Percentiles rank a stretch among this genome's conserved stretches.
Evolutionary conservation across 2,113 vertebrate species (phyloP).

Genomic region (Elanus axillaris): DNA sequence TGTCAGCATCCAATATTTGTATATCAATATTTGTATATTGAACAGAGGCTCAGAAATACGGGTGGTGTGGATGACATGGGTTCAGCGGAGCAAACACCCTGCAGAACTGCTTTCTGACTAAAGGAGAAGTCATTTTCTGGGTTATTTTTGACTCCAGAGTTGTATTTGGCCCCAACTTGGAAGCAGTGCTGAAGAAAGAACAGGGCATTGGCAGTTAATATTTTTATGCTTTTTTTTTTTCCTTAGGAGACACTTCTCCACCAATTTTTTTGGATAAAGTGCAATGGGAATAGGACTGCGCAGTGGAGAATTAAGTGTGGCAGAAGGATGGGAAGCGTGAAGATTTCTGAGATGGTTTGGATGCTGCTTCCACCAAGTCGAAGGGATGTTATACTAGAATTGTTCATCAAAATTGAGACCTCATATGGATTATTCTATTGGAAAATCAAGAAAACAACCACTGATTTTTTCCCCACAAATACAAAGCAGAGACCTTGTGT

Average conservation of each 20-base stretch:
- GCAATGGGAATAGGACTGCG: neutral
- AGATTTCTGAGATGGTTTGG: neutral
- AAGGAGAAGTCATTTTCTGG: neutral
- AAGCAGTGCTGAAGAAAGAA: neutral
- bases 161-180: neutral
- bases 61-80: neutral
- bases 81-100: accelerated
- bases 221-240: neutral
- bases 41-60: neutral
- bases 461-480: neutral
- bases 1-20: too few relatives aligned
- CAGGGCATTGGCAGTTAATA: neutral
- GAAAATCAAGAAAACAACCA: neutral
- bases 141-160: neutral
- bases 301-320: neutral
- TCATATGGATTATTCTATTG: neutral
- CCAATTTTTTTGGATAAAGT: neutral
- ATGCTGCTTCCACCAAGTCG: neutral
- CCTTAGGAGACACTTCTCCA: neutral
- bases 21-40: too few relatives aligned
- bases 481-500: neutral
- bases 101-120: neutral
- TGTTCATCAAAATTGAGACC: neutral
- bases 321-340: neutral
- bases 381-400: neutral